A percentile compares a stretch with the other conserved stretches of the same genome.
Evolutionary conservation across 1,140 invertebrate genomes (phyloP).

Genomic region (Conus ventricosus): DNA sequence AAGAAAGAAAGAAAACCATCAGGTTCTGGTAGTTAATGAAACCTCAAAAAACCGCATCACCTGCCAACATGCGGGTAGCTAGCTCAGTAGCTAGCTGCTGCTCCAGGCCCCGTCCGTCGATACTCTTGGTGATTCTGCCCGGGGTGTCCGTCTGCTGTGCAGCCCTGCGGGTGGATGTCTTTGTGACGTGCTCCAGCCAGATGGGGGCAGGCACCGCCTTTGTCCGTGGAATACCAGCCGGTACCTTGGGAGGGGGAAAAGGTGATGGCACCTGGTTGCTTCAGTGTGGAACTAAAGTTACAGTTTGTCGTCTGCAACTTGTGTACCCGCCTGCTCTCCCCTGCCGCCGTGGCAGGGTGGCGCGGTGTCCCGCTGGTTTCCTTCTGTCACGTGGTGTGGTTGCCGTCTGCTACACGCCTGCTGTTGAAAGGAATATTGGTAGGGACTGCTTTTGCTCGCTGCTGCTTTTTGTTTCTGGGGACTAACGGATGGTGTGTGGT

Average conservation of each 20-base stretch:
- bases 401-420: background rate
- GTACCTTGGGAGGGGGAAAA: background rate
- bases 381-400: background rate
- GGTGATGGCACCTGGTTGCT: background rate
- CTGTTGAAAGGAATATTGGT: background rate
- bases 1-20: background rate
- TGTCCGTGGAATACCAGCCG: background rate
- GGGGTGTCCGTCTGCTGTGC: background rate
- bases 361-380: no score
- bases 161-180: background rate
- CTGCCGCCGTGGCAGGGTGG: background rate
- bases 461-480: background rate
- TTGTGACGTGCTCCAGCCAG: background rate
- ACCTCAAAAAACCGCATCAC: background rate
- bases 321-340: background rate
- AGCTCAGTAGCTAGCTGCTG: background rate
- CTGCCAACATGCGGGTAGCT: conserved; percentile 18
- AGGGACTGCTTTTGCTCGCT: background rate
- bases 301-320: background rate
- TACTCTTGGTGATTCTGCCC: background rate
- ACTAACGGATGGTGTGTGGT: no score
- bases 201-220: background rate
- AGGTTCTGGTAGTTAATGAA: background rate
- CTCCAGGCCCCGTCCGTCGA: background rate
- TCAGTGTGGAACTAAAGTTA: background rate